phyloP scores from a whole-genome alignment of 2,113 vertebrate genomes.

The Grammomys dolichurus region DNA sequence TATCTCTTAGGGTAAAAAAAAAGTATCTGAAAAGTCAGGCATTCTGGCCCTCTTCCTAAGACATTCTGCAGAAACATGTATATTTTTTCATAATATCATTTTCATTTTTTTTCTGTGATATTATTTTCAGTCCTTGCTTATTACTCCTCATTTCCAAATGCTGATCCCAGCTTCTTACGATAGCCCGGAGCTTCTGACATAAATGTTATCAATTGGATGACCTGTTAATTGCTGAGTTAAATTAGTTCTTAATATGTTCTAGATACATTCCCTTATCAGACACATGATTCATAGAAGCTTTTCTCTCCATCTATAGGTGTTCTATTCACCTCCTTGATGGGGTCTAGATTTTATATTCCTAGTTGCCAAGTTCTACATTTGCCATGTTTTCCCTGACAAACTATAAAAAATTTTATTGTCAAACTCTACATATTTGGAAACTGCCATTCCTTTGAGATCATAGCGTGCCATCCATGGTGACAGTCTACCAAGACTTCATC shows the following conservation, averaged over 20 bases:
- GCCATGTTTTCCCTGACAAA: neutral
- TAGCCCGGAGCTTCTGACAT: neutral
- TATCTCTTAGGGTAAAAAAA: conserved; percentile 40
- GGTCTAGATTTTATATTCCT: conserved; percentile 5
- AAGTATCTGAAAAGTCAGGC: neutral
- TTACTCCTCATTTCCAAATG: neutral
- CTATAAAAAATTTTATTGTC: conserved; percentile 34
- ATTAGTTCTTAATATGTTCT: neutral
- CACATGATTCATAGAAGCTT: conserved; percentile 21
- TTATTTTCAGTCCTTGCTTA: neutral
- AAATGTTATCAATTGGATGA: neutral
- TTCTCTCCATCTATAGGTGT: neutral
- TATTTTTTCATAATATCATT: neutral
- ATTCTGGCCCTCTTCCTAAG: neutral
- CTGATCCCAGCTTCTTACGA: neutral
- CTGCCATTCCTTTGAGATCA: neutral
- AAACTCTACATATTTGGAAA: conserved; percentile 3
- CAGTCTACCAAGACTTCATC: neutral
- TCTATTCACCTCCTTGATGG: conserved; percentile 13
- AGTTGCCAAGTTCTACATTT: neutral
- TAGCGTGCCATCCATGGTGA: neutral
- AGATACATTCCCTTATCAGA: neutral
- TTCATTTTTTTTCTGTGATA: conserved; percentile 47
- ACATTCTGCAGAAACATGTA: neutral
- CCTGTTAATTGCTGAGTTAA: neutral